Evolutionary conservation across 2,113 vertebrate genomes (phyloP), one percentile per base, ranked within the genome.

Genomic region (Monopterus albus): DNA sequence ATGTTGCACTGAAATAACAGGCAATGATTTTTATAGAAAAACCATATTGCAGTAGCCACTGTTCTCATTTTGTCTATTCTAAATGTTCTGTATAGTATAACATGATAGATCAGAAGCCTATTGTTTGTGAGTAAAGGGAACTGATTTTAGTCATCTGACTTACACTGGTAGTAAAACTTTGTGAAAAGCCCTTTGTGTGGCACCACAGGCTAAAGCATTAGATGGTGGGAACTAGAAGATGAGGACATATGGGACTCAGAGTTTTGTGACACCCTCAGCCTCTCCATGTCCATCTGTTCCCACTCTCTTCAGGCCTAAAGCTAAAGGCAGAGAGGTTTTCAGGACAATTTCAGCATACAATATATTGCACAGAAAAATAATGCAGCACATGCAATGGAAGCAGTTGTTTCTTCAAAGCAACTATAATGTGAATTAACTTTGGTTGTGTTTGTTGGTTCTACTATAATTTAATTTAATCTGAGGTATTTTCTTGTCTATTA

Each of bases 191-290:
- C 67, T 89, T 89, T 90, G 84, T 89, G 72, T 75, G 59, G 49
- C 67, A 64, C 75, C n/a, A 29, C 75, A 72, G 78, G 81, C 86
- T 83, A 68, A 78, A 72, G 67, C 68, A 59, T 81, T 78, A 77
- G 79, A 79, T 74, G 84, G 71, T 79, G 86, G 81, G 84, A 73
- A 79, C 31, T 70, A 52, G 50, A 80, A 67, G 77, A 79, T 47
- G 8, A 56, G 60, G 84, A 86, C 91, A 94, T 93, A 94, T 92
- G 92, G 93, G 83, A 75, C 73, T 58, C 61, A 70, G 82, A 82
- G 78, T 88, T 84, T 70, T 71, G 72, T 77, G 72, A 82, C 78
- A 84, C 82, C 78, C 58, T 80, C 75, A 47, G 79, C 70, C 47
- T 78, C 60, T 46, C 61, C 26, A 61, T 31, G 61, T 74, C 91